These are phyloP conservation scores for Poeciliopsis presidionis DNA, from an alignment of 2,797 vertebrate species.

Conservation along the genomic window DNA sequence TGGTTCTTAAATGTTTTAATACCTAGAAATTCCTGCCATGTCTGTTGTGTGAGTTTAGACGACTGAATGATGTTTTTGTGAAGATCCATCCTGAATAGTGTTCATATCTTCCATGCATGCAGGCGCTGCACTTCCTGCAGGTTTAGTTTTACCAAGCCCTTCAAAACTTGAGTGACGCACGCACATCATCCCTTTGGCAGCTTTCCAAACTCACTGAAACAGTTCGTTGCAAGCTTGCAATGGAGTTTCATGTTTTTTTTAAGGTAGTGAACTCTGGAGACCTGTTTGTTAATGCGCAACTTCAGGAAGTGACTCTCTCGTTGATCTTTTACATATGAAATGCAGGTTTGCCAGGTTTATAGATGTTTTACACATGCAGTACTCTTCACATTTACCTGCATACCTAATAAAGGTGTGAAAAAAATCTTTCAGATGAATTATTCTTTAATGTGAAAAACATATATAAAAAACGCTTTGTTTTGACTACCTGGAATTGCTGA, in stretches of 20 bases:
- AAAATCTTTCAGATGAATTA: not conserved
- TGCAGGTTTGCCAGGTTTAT: not conserved
- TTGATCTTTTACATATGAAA: not conserved
- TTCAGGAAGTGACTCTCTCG: not conserved
- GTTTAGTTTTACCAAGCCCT: not conserved
- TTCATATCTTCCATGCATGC: not conserved
- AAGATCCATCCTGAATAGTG: not conserved
- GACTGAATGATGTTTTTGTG: not conserved
- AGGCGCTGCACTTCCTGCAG: not conserved
- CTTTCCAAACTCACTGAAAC: not conserved
- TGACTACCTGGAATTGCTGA: not conserved
- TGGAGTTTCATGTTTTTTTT: not conserved
- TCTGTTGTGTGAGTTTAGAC: not conserved
- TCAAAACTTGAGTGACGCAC: not conserved
- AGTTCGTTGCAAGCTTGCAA: not conserved
- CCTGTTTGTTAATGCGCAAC: not conserved
- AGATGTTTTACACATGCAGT: not conserved
- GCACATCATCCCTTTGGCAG: not conserved
- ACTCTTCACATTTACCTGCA: not conserved
- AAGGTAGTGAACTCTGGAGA: not conserved
- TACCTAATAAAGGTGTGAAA: not conserved
- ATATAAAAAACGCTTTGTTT: not conserved
- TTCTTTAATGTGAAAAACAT: not conserved
- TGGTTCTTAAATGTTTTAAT: not conserved
- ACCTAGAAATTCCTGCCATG: not conserved